Base-by-base conservation (phyloP, 2,113 vertebrate genomes). In the Phyllostomus discolor region DNA sequence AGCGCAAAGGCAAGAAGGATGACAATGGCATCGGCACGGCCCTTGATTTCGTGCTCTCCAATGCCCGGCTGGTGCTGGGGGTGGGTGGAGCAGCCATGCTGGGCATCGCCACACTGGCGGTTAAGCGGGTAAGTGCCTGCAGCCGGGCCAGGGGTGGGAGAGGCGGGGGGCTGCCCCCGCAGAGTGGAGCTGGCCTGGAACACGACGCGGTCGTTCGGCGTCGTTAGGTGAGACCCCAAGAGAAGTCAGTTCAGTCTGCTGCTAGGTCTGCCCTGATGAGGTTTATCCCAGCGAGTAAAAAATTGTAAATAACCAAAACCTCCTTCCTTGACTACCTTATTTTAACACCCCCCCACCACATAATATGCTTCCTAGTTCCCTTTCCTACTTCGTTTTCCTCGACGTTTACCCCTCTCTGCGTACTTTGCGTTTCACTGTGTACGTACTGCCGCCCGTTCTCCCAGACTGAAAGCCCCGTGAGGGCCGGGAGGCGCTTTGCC, bases 31-130 rank as follows among this genome's bases (percentile, higher is more conserved):
- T 99, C 0, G 99, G 99, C 85, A 99, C 99, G 0, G 99, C 99
- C 93, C 99, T 99, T 7, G 99, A 99, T 97, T 99, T 99, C 11
- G 99, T 99, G 97, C 99, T 99, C 67, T 99, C 99, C 96, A 99
- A 99, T 3, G 99, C 99, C 64, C 99, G 99, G 95, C 99, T 99
- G 43, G 99, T 99, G 98, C 98, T 99, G 95, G 99, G 99, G 0
- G 99, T 99, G 83, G 99, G 99, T 0, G 99, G 99, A 80, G 99
- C 99, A 0, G 99, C 99, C 48, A 99, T 99, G 99, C 98, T 99
- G 95, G 99, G 99, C 97, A 99, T 99, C 2, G 99, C 99, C 76
- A 99, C 99, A 0, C 98, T 99, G 89, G 99, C 99, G 0, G 99
- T 99, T 79, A 99, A 99, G 98, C 98, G 99, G 98, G 99, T 99